Percentiles rank a stretch among this genome's conserved stretches.
Evolutionary conservation across 2,113 vertebrate genomes (phyloP).

Genomic region (Amazona guildingii): DNA sequence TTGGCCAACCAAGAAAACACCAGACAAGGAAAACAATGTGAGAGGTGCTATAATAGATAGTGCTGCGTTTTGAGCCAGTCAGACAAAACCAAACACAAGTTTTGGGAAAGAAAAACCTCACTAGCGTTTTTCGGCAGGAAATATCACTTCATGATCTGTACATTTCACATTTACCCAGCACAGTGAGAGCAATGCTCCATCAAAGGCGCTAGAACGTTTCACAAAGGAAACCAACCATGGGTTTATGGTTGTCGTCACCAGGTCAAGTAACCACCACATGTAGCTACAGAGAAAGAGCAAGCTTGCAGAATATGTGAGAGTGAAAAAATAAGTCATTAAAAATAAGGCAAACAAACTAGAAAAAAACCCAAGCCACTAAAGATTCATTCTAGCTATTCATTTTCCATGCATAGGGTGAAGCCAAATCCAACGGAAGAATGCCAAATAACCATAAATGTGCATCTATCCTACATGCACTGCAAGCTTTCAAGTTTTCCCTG

Average conservation of each 20-base stretch:
- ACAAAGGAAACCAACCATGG: background rate
- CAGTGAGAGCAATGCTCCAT: background rate
- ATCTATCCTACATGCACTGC: background rate
- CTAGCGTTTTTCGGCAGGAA: background rate
- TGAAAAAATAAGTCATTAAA: background rate
- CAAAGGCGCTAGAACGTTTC: constrained; percentile 7
- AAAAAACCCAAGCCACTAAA: background rate
- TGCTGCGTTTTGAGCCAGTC: background rate
- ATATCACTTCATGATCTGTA: background rate
- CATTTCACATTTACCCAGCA: background rate
- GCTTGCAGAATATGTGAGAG: background rate
- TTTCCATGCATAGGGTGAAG: background rate
- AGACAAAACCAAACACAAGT: constrained; percentile 5
- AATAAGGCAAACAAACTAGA: background rate
- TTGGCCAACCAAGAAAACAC: constrained; percentile 7
- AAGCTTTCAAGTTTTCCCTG: background rate
- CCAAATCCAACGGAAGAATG: background rate
- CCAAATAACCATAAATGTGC: background rate
- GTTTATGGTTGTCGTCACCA: background rate
- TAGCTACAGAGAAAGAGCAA: background rate
- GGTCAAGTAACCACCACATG: background rate
- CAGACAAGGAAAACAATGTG: constrained; percentile 42
- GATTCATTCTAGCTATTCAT: background rate
- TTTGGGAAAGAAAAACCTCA: background rate
- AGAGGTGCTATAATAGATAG: background rate